Percentiles rank a stretch among this genome's conserved stretches.
These are phyloP conservation scores for Trematomus bernacchii DNA, from an alignment of 2,797 vertebrate genomes.

Conservation along the genomic window DNA sequence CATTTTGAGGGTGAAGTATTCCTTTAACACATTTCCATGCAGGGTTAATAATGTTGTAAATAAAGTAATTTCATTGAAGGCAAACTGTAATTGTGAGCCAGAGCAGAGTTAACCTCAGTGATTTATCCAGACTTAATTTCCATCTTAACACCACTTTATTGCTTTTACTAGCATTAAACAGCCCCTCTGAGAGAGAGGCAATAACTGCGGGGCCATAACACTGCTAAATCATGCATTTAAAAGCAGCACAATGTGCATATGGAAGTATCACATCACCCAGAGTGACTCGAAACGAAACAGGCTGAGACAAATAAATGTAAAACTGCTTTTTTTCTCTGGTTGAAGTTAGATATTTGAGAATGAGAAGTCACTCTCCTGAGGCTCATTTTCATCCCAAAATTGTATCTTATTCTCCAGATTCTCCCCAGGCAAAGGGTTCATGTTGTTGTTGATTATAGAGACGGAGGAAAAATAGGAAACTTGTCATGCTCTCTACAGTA, in stretches of 20 bases:
- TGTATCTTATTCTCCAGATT: constrained; percentile 56
- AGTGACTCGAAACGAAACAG: constrained; percentile 40
- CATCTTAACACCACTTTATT: constrained; percentile 78
- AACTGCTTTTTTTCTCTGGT: constrained; percentile 19
- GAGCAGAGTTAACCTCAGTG: constrained; percentile 68
- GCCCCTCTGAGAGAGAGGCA: constrained; percentile 68
- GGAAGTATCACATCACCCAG: constrained; percentile 50
- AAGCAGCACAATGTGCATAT: constrained; percentile 40
- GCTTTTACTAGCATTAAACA: constrained; percentile 75
- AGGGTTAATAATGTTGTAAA: constrained; percentile 56
- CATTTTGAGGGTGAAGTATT: too few relatives aligned
- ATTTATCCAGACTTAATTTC: constrained; percentile 78
- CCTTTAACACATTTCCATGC: constrained; percentile 24
- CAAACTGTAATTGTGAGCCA: constrained; percentile 60
- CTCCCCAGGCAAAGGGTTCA: constrained; percentile 36
- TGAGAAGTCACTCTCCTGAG: constrained; percentile 6
- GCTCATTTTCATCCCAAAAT: constrained; percentile 50
- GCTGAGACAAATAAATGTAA: constrained; percentile 48
- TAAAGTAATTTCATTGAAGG: constrained; percentile 60
- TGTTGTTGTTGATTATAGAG: constrained; percentile 66
- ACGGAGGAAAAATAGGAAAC: constrained; percentile 56
- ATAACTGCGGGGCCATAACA: constrained; percentile 69
- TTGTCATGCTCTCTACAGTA: constrained; percentile 64
- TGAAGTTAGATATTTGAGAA: constrained; percentile 16
- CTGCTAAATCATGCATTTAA: constrained; percentile 76